Conservation (phyloP, 2,797 vertebrate genomes). For the Percopsis omiscomaycus region DNA sequence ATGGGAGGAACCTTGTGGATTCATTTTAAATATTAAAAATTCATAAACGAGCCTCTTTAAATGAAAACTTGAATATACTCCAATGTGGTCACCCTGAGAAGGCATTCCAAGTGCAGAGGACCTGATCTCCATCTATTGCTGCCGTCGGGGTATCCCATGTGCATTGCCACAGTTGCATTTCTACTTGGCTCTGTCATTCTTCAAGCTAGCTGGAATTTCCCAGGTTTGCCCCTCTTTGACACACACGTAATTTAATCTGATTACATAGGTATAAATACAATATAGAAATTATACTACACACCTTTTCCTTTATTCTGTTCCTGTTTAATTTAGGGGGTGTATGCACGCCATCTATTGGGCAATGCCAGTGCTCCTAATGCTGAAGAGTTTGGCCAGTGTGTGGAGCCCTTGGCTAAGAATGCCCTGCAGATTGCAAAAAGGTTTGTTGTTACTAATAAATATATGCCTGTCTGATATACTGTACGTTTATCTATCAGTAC, state of each 20-base stretch:
- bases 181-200: conserved; percentile 86
- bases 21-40: no score
- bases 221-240: conserved; percentile 76
- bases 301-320: neutral
- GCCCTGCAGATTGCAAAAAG: conserved; percentile 82
- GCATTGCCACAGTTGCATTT: conserved; percentile 82
- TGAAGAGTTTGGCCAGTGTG: conserved; percentile 73
- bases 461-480: neutral
- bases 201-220: conserved; percentile 88
- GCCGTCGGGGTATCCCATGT: conserved; percentile 68
- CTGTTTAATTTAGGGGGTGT: conserved; percentile 80
- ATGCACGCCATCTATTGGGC: conserved; percentile 85
- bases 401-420: conserved; percentile 84
- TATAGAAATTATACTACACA: neutral
- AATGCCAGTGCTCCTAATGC: conserved; percentile 88
- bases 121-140: conserved; percentile 83
- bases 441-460: conserved; percentile 56
- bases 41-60: no score
- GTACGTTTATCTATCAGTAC: no score
- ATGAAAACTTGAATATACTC: neutral
- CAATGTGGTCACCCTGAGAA: conserved; percentile 47
- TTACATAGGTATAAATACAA: no score
- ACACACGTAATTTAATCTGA: no score
- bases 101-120: conserved; percentile 82
- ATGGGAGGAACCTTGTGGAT: no score